phyloP scores from a whole-genome alignment of 2,888 invertebrate species.

The Dyspetes luteomarginatus region DNA sequence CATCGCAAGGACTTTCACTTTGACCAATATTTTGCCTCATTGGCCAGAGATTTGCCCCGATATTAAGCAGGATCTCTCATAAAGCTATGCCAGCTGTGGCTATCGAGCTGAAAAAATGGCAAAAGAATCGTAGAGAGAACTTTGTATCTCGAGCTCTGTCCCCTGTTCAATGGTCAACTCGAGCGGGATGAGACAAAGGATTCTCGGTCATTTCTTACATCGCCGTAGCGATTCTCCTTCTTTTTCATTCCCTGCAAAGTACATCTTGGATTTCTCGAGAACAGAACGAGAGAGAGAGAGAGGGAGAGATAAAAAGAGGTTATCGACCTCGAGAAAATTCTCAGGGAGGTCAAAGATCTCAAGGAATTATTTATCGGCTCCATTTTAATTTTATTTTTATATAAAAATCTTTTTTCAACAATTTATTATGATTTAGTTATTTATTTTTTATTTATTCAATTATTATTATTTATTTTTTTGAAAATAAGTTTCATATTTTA shows the following conservation, averaged over 20 bases:
- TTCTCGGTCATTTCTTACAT: conserved; percentile 49
- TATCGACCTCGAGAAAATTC: conserved; percentile 56
- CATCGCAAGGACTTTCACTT: conserved; percentile 44
- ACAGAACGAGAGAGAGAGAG: conserved; percentile 22
- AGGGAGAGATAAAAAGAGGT: conserved; percentile 27
- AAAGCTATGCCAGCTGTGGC: background rate
- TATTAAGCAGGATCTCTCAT: conserved; percentile 8
- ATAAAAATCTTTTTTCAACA: background rate
- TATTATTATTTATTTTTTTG: background rate
- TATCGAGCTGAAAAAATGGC: background rate
- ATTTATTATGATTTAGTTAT: background rate
- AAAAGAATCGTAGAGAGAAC: conserved; percentile 9
- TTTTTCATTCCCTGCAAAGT: conserved; percentile 38
- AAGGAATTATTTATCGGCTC: background rate
- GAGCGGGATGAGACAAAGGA: conserved; percentile 64
- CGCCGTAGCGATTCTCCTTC: conserved; percentile 32
- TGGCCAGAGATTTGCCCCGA: conserved; percentile 14
- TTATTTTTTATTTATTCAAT: background rate
- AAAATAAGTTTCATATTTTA: background rate
- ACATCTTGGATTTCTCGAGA: conserved; percentile 38
- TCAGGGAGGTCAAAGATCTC: conserved; percentile 52
- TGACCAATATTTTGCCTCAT: conserved; percentile 20
- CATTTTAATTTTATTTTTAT: background rate
- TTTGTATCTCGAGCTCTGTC: conserved; percentile 41
- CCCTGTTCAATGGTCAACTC: conserved; percentile 8